Percentiles rank a stretch among this genome's conserved stretches.
Evolutionary conservation across 2,113 vertebrate genomes (phyloP).

Genomic region (Urocitellus parryii): DNA sequence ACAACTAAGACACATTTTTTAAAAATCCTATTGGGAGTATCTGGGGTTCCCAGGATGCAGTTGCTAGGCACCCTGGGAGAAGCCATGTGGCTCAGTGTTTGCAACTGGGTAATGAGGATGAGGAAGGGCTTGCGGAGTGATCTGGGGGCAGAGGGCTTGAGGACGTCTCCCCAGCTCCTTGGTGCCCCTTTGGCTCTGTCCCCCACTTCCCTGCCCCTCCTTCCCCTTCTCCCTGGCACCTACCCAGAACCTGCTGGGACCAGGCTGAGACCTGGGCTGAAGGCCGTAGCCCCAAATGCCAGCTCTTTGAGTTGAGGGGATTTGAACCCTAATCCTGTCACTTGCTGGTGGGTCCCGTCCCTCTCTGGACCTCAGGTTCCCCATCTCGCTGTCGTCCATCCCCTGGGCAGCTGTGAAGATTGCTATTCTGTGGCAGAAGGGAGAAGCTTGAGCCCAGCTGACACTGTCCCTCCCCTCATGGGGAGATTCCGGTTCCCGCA

Average conservation of each 20-base stretch:
- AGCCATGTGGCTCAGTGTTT: background rate
- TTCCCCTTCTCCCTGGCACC: background rate
- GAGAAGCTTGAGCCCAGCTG: too few species aligned
- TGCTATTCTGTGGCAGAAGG: background rate
- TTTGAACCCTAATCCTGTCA: background rate
- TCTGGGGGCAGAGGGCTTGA: background rate
- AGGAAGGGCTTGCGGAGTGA: background rate
- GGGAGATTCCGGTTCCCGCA: background rate
- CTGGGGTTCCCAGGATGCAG: background rate
- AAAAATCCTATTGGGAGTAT: background rate
- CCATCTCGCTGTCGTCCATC: background rate
- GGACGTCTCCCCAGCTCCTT: accelerated
- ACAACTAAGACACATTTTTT: too few species aligned
- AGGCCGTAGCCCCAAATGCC: background rate
- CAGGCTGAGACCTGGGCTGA: background rate
- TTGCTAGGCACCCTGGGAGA: background rate
- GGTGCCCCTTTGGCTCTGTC: too few species aligned
- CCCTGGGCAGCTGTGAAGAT: background rate
- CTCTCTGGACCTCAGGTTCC: background rate
- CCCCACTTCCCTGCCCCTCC: accelerated
- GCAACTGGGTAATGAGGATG: background rate
- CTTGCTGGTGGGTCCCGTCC: background rate
- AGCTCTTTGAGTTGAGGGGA: too few species aligned
- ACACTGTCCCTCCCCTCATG: background rate
- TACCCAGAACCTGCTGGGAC: background rate